phyloP scores from a whole-genome alignment of 2,888 invertebrate genomes.

The Tryphoninae sp. region DNA sequence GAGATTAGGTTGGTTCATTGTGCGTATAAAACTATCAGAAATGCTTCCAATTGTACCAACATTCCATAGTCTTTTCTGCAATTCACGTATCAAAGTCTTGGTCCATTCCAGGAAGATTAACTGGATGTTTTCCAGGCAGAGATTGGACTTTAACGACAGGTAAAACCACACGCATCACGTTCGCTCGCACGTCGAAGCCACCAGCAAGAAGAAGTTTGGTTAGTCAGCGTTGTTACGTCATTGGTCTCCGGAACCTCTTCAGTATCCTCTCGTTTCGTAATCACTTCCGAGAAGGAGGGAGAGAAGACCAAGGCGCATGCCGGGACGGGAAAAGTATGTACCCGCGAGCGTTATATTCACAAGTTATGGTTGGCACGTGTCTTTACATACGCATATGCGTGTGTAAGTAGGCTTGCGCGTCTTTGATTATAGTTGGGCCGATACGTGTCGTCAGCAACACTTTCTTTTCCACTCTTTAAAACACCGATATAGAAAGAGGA shows the following conservation, averaged over 20 bases:
- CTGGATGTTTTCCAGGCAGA: background rate
- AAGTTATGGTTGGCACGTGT: no score
- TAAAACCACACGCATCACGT: background rate
- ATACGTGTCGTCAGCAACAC: background rate
- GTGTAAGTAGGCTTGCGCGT: background rate
- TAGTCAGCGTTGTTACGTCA: constrained; percentile 23
- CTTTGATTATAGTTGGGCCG: background rate
- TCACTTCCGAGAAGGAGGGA: constrained; percentile 3
- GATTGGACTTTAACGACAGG: constrained; percentile 1
- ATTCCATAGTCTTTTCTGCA: background rate
- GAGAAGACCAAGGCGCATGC: background rate
- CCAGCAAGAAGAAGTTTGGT: background rate
- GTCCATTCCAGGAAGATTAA: background rate
- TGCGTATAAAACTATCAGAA: background rate
- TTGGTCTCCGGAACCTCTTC: background rate
- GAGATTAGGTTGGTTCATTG: background rate
- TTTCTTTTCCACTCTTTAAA: constrained; percentile 35
- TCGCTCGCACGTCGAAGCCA: background rate
- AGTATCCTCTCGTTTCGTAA: constrained; percentile 15
- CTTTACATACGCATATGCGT: background rate
- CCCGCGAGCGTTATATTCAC: no score
- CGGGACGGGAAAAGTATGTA: no score
- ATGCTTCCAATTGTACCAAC: background rate
- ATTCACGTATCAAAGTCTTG: constrained; percentile 19
- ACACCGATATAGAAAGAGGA: constrained; percentile 25